These are phyloP conservation scores for Pocillopora meandrina DNA, from an alignment of 92 coral and sea anemone species.

Conservation along the genomic window DNA sequence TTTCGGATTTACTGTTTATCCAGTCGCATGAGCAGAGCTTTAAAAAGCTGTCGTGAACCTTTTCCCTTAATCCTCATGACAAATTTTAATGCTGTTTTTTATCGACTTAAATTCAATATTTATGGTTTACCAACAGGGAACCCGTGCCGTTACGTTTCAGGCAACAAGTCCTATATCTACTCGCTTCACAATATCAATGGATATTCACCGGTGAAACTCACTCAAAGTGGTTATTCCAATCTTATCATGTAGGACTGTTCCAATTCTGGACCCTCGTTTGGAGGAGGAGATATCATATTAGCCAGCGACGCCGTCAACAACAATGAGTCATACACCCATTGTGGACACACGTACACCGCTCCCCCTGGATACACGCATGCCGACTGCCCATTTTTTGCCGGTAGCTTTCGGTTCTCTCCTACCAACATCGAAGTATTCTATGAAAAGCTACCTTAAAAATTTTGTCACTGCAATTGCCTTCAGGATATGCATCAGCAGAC, in stretches of 20 bases:
- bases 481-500: too few species aligned
- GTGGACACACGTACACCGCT: constrained; percentile 5
- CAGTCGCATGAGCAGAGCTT: too few species aligned
- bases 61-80: too few species aligned
- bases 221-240: neutral
- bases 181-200: constrained; percentile 38
- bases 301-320: constrained; percentile 23
- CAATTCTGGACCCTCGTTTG: constrained; percentile 55
- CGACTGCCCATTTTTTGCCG: constrained; percentile 31
- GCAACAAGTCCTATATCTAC: constrained; percentile 33
- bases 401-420: neutral
- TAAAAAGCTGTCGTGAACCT: neutral
- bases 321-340: constrained; percentile 21
- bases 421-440: constrained; percentile 7
- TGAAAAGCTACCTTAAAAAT: neutral
- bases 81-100: neutral
- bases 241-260: neutral
- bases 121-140: neutral
- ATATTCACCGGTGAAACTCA: constrained; percentile 29
- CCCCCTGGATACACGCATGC: constrained; percentile 9
- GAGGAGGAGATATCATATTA: constrained; percentile 44
- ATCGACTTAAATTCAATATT: neutral
- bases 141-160: neutral
- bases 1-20: too few species aligned
- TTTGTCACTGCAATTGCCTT: too few species aligned